Evolutionary conservation across 2,113 vertebrate species (phyloP).

Genomic region (Laticauda colubrina): DNA sequence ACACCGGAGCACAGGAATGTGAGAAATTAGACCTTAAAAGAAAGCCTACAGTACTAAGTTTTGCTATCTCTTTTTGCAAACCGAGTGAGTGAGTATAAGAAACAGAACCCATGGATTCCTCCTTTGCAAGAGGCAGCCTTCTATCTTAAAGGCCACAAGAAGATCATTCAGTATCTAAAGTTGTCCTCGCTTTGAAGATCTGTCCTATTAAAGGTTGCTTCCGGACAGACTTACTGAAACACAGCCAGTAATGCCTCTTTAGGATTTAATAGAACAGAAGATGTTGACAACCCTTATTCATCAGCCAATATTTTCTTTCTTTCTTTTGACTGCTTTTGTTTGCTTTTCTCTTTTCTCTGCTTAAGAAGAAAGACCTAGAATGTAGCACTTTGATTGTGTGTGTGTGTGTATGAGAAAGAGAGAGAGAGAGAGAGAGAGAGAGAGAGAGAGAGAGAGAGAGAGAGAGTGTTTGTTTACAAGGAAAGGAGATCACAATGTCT

Average conservation of each 20-base stretch:
- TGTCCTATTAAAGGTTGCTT: neutral
- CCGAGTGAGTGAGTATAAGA: neutral
- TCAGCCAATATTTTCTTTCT: neutral
- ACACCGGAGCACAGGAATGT: neutral
- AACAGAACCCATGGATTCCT: neutral
- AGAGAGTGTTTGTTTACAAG: neutral
- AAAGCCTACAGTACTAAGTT: neutral
- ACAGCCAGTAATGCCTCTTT: neutral
- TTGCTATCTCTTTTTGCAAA: neutral
- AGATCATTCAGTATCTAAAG: neutral
- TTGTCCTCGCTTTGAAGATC: neutral
- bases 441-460: too few species aligned
- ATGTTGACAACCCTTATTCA: neutral
- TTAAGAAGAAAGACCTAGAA: neutral
- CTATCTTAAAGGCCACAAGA: neutral
- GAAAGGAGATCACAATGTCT: neutral
- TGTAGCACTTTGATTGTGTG: neutral
- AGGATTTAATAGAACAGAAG: neutral
- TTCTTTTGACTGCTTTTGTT: neutral
- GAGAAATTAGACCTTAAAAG: neutral
- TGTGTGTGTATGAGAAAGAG: neutral
- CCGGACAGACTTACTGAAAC: neutral
- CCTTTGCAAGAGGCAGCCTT: neutral
- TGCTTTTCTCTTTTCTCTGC: neutral
- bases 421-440: too few species aligned